phyloP scores from a whole-genome alignment of 2,113 vertebrate genomes.

The Tiliqua scincoides region DNA sequence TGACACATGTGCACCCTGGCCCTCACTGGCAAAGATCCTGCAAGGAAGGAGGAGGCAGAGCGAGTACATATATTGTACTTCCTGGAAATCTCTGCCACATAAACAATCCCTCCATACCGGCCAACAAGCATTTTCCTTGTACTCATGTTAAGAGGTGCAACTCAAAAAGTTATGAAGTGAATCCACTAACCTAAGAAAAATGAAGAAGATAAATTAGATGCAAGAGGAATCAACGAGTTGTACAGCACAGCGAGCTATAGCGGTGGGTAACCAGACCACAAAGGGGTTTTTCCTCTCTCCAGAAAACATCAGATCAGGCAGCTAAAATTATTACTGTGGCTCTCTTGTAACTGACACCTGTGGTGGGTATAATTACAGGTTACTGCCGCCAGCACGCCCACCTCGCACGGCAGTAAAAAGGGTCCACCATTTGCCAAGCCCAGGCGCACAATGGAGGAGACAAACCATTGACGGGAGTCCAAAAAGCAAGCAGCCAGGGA shows the following conservation, averaged over 20 bases:
- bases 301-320: slow-evolving; percentile 80
- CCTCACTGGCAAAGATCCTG: background rate
- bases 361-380: slow-evolving; percentile 92
- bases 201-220: background rate
- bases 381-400: slow-evolving; percentile 79
- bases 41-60: background rate
- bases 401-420: slow-evolving; percentile 76
- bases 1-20: background rate
- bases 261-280: slow-evolving; percentile 77
- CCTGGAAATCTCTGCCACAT: background rate
- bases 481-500: slow-evolving; percentile 75
- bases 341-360: slow-evolving; percentile 84
- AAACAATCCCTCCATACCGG: background rate
- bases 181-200: too few species aligned
- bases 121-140: background rate
- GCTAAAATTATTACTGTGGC: slow-evolving; percentile 86
- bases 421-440: slow-evolving; percentile 77
- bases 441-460: slow-evolving; percentile 72
- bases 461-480: slow-evolving; percentile 72
- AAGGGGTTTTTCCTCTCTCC: slow-evolving; percentile 73
- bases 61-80: background rate
- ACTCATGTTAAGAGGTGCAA: slow-evolving; percentile 6
- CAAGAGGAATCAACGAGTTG: slow-evolving; percentile 53
- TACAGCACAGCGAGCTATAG: slow-evolving; percentile 44
- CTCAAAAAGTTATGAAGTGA: too few species aligned